phyloP scores from a whole-genome alignment of 2,888 invertebrate genomes.

The Heliconius erato region DNA sequence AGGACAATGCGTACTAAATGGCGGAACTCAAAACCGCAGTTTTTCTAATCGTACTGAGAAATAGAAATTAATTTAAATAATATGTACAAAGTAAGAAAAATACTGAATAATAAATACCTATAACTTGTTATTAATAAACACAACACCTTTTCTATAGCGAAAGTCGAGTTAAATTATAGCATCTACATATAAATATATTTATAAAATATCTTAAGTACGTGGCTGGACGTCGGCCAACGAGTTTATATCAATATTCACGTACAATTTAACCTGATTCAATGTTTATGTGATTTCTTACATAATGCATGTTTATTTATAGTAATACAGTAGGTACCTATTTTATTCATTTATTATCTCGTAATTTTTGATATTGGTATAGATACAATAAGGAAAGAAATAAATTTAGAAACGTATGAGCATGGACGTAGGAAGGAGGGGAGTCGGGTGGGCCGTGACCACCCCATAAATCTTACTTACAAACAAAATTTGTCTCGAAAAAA shows the following conservation, averaged over 20 bases:
- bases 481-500: too few relatives aligned
- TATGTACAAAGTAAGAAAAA: too few relatives aligned
- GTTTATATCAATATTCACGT: constrained; percentile 24
- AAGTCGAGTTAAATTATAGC: not conserved
- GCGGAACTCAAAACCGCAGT: too few relatives aligned
- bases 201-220: constrained; percentile 20
- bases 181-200: constrained; percentile 12
- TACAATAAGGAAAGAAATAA: not conserved
- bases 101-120: not conserved
- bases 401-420: too few relatives aligned
- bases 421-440: too few relatives aligned
- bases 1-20: too few relatives aligned
- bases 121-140: not conserved
- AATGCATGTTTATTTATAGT: not conserved
- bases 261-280: constrained; percentile 11
- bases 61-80: too few relatives aligned
- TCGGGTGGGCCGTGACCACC: too few relatives aligned
- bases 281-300: not conserved
- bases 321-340: not conserved
- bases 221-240: constrained; percentile 3
- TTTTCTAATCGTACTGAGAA: too few relatives aligned
- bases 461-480: too few relatives aligned
- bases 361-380: not conserved
- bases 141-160: not conserved
- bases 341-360: not conserved